A percentile compares a stretch with the other conserved stretches of the same genome.
Evolutionary conservation across 2,797 vertebrate species (phyloP).

Genomic region (Etheostoma nigrum): DNA sequence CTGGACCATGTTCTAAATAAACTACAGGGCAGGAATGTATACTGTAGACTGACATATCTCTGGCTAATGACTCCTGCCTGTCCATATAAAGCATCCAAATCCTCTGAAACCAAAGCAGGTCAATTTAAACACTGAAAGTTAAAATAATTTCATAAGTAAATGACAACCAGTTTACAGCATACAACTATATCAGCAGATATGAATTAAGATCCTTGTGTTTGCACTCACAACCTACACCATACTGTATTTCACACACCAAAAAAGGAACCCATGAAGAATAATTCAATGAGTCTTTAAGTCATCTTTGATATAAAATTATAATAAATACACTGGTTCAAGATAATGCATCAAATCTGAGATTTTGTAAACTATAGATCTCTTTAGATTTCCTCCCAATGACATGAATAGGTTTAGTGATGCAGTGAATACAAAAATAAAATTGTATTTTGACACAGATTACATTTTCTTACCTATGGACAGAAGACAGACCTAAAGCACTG

Average conservation of each 20-base stretch:
- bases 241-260: not conserved
- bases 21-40: not conserved
- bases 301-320: not conserved
- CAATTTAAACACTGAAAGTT: not conserved
- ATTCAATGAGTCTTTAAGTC: not conserved
- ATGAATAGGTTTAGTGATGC: not conserved
- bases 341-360: not conserved
- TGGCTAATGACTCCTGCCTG: not conserved
- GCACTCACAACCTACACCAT: not conserved
- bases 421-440: not conserved
- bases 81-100: not conserved
- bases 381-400: not conserved
- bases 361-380: not conserved
- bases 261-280: not conserved
- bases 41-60: not conserved
- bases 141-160: not conserved
- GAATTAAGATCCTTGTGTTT: not conserved
- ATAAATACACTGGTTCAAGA: not conserved
- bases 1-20: not conserved
- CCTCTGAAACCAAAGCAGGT: not conserved
- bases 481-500: conserved; percentile 7
- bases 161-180: not conserved
- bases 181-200: not conserved
- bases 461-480: conserved; percentile 1
- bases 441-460: conserved; percentile 4